Base-by-base conservation (phyloP, 2,113 vertebrate species). In the Sapajus apella region DNA sequence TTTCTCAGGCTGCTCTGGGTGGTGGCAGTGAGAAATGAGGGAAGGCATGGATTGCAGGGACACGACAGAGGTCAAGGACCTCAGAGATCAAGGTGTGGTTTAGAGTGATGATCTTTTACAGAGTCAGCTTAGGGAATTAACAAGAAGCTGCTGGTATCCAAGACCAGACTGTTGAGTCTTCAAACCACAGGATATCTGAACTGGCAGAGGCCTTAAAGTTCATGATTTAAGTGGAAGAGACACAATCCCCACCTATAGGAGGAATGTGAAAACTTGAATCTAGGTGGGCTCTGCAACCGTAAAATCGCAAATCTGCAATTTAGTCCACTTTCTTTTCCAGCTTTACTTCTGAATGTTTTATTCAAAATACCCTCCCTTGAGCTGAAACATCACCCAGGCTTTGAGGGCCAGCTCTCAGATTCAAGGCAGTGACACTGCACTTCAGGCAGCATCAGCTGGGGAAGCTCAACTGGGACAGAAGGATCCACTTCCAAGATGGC, bases 11-110 rank as follows among this genome's bases (percentile, higher is more conserved):
- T 47, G 56, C 37, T 47, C 72, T 9, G 35, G 2, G 4, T 1
- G 0, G 8, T 70, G 47, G 21, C 0, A 1, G 47, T 2, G 32
- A 18, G 40, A 30, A 37, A 1, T 1, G 35, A 79, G 81, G 55
- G 14, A 27, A 16, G 17, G 40, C 37, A 40, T 9, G 18, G 3
- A 21, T 5, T 20, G 1, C 81, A 72, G 50, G 18, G 50, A 50
- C 18, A 40, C 27, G 47, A 20, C 2, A 50, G 17, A 55, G 21
- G 25, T 50, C 0, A 4, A 86, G 73, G 35, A 27, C 20, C 73
- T 16, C 40, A 80, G 20, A 50, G 61, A 56, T n/a, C 66, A 43
- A 68, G 45, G 56, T 66, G 35, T 16, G 56, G 21, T 30, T n/a
- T n/a, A 77, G 1, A 6, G 87, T 37, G 68, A 84, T 8, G 55